These are phyloP conservation scores for Onthophagus sagittarius DNA, from an alignment of 2,888 invertebrate genomes.

Conservation along the genomic window DNA sequence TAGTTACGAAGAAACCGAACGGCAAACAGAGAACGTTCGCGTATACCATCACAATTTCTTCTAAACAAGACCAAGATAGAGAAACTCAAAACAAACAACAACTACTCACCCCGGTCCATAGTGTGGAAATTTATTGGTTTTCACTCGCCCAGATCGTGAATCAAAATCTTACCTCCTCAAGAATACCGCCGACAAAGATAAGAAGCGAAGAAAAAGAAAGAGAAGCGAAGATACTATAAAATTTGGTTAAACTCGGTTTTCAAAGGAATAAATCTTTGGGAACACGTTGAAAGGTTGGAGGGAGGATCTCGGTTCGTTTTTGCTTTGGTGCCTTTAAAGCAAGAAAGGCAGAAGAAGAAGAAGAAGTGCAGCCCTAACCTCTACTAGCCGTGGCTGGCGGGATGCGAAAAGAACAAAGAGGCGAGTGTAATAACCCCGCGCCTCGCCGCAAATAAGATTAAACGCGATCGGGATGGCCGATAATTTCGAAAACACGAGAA, in stretches of 20 bases:
- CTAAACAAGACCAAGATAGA: too few relatives aligned
- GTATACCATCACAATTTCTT: not conserved
- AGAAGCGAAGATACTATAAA: too few relatives aligned
- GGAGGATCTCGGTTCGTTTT: too few relatives aligned
- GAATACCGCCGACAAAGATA: too few relatives aligned
- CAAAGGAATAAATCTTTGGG: too few relatives aligned
- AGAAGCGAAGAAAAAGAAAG: too few relatives aligned
- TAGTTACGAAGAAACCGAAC: not conserved
- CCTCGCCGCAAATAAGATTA: constrained; percentile 11
- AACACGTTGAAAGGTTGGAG: too few relatives aligned
- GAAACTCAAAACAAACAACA: not conserved
- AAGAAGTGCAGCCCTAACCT: not conserved
- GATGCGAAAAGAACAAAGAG: not conserved
- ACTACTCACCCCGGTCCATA: not conserved
- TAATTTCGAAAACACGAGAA: not conserved
- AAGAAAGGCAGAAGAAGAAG: not conserved
- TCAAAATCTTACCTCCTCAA: constrained; percentile 6
- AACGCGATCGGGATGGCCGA: constrained; percentile 2
- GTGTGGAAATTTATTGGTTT: constrained; percentile 20
- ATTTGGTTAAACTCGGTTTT: too few relatives aligned
- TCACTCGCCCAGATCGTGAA: constrained; percentile 13
- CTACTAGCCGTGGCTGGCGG: too few relatives aligned
- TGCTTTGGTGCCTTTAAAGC: too few relatives aligned
- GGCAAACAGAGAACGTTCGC: not conserved
- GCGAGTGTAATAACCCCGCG: constrained; percentile 9